These are phyloP conservation scores for Stegana nigrithorax DNA, from an alignment of 2,888 invertebrate genomes.

Conservation along the genomic window DNA sequence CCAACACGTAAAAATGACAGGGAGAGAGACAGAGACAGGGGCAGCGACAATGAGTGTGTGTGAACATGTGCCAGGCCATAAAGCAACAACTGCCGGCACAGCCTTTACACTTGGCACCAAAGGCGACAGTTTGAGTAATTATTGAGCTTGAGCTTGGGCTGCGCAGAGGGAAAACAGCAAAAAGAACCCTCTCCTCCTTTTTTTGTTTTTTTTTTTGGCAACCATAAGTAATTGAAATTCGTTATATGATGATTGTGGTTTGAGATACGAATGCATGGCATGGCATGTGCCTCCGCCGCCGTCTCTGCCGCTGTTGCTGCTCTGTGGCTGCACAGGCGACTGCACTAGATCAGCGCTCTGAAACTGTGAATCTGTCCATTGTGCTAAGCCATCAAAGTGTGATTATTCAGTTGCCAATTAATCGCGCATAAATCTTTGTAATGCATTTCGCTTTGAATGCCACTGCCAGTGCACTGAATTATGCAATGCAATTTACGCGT, in stretches of 20 bases:
- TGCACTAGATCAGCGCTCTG: no score
- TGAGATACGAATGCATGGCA: not conserved
- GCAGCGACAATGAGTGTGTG: not conserved
- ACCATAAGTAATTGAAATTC: constrained; percentile 8
- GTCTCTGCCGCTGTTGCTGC: no score
- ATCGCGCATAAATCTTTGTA: no score
- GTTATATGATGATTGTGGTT: constrained; percentile 6
- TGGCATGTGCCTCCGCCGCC: no score
- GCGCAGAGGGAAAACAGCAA: not conserved
- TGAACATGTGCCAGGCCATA: not conserved
- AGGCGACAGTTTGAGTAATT: constrained; percentile 60
- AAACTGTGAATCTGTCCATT: no score
- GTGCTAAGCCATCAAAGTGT: no score
- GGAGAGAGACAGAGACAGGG: not conserved
- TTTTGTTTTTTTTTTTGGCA: no score
- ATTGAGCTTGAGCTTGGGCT: constrained; percentile 49
- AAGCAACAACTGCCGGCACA: constrained; percentile 13
- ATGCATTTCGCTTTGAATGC: no score
- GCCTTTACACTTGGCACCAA: constrained; percentile 30
- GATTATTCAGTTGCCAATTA: no score
- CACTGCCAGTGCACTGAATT: no score
- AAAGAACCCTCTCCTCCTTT: not conserved
- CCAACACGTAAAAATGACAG: not conserved
- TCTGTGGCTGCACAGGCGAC: no score
- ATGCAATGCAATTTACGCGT: no score